Evolutionary conservation across 2,113 vertebrate genomes (phyloP).

Genomic region (Trogon surrucura): DNA sequence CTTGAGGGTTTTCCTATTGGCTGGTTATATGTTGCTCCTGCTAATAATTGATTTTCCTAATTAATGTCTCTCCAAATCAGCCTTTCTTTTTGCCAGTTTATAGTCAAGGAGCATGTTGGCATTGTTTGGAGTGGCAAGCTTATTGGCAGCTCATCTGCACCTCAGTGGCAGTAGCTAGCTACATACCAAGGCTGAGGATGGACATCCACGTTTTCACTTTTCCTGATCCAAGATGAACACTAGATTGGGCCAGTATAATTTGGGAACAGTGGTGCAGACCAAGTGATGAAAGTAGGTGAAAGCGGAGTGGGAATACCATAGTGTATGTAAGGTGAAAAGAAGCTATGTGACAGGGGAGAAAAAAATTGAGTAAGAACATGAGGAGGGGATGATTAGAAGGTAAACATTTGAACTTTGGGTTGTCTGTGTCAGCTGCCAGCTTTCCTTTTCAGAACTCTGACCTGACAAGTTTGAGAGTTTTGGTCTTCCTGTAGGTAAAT

Average conservation of each 20-base stretch:
- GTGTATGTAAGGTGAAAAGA: background rate
- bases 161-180: background rate
- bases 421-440: background rate
- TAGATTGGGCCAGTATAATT: background rate
- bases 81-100: background rate
- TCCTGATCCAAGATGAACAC: background rate
- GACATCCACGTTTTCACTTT: background rate
- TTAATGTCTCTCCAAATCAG: background rate
- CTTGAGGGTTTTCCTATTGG: background rate
- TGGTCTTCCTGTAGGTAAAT: background rate
- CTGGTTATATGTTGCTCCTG: background rate
- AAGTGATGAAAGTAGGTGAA: background rate
- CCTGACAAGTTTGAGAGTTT: background rate
- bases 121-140: background rate
- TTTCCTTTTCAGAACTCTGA: background rate
- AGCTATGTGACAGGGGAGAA: background rate
- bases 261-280: background rate
- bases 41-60: background rate
- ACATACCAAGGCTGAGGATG: background rate
- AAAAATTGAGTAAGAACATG: background rate
- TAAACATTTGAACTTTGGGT: background rate
- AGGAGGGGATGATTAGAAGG: background rate
- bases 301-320: background rate
- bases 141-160: background rate
- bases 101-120: background rate